Base-by-base conservation (phyloP, 1,140 invertebrate species). In the Sycophila sp. region DNA sequence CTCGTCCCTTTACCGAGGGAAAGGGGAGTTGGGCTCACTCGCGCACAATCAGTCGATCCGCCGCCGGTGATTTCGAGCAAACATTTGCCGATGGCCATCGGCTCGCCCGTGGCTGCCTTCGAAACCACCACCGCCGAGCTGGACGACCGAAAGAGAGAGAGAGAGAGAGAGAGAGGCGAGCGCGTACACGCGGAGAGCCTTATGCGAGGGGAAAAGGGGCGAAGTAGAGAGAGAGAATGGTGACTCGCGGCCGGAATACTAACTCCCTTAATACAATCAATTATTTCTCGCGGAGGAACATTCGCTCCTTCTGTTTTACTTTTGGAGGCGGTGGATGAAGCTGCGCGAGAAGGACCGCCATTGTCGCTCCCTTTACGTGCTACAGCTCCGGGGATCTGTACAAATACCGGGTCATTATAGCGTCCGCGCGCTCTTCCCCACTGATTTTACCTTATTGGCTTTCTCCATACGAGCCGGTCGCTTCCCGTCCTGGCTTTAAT, bases 191-290 rank as follows among this genome's bases (percentile, higher is more conserved):
- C n/a, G n/a, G n/a, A n/a, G n/a, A n/a, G n/a, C n/a, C n/a, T n/a
- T n/a, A n/a, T n/a, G n/a, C n/a, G n/a, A n/a, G n/a, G n/a, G n/a
- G n/a, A n/a, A n/a, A n/a, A n/a, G n/a, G n/a, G 8, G 40, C 32
- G 40, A 42, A 69, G 38, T 51, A 19, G 72, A 51, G 60, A 26
- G 3, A 22, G 22, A 58, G 34, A 8, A 19, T 26, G 78, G 78
- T 76, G 81, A 82, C 83, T 79, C 79, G 75, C 77, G 74, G 62
- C 64, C 72, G 70, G 83, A 85, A 85, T 84, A 84, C 83, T 79
- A 84, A 84, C 80, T 83, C 79, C 74, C 77, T 78, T 84, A 84
- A 84, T 83, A 83, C 81, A 83, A 85, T 84, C 81, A 84, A 83
- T 83, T 84, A 82, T 84, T 83, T 81, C 78, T 77, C 76, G 75